Percentiles rank a stretch among this genome's conserved stretches.
Conservation (phyloP, 2,113 vertebrate species). For the Hippocampus comes region DNA sequence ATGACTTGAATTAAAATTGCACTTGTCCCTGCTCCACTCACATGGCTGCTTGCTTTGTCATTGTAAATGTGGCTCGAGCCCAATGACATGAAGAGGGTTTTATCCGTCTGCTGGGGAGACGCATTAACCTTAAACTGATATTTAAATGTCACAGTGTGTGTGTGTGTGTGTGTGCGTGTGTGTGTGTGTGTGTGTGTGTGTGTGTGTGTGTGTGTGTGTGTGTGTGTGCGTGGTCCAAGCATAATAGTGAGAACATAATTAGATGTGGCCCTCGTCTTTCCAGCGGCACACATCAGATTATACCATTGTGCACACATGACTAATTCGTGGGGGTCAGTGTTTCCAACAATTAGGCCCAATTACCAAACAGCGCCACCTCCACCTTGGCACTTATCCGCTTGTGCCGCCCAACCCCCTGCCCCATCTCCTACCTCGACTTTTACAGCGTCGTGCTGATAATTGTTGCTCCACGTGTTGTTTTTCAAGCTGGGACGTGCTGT, state of each 20-base stretch:
- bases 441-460: not conserved
- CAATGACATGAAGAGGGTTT: constrained; percentile 44
- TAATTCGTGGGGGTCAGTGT: constrained; percentile 39
- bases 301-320: constrained; percentile 51
- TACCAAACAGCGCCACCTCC: constrained; percentile 40
- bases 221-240: constrained; percentile 31
- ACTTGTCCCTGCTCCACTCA: not conserved
- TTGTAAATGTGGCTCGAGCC: not conserved
- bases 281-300: constrained; percentile 56
- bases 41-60: not conserved
- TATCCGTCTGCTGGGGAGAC: constrained; percentile 47
- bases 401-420: not conserved
- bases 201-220: constrained; percentile 7
- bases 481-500: too few species aligned
- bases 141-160: constrained; percentile 68
- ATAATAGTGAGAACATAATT: constrained; percentile 47
- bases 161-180: constrained; percentile 23
- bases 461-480: not conserved
- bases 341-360: constrained; percentile 63
- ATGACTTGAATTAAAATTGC: not conserved
- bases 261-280: constrained; percentile 56
- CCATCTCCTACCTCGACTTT: too few species aligned
- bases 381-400: not conserved
- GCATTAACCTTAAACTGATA: constrained; percentile 72
- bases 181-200: constrained; percentile 21